A percentile compares a stretch with the other conserved stretches of the same genome.
These are phyloP conservation scores for Siniperca undulata DNA, from an alignment of 2,797 vertebrate species.

Conservation along the genomic window DNA sequence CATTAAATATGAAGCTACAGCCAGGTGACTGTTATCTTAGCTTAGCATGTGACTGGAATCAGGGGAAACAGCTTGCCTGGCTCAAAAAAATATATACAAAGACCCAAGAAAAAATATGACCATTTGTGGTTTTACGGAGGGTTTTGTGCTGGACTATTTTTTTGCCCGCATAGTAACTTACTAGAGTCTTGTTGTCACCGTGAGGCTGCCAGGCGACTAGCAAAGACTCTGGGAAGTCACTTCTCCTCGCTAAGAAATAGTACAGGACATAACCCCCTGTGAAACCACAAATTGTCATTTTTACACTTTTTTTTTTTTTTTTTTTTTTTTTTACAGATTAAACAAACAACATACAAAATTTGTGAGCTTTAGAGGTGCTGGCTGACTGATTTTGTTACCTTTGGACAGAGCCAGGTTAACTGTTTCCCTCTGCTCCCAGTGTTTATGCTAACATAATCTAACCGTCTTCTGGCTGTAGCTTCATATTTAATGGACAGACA, in stretches of 20 bases:
- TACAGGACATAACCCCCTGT: too few relatives aligned
- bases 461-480: background rate
- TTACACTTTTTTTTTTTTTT: too few relatives aligned
- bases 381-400: background rate
- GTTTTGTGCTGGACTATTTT: too few relatives aligned
- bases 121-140: conserved; percentile 15
- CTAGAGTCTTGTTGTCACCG: too few relatives aligned
- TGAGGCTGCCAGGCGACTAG: too few relatives aligned
- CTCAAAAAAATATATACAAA: conserved; percentile 25
- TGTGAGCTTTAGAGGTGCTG: background rate
- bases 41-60: conserved; percentile 3
- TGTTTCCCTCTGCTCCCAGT: background rate
- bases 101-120: conserved; percentile 23
- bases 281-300: too few relatives aligned
- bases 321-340: too few relatives aligned
- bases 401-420: background rate
- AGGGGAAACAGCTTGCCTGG: conserved; percentile 6
- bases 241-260: too few relatives aligned
- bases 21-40: conserved; percentile 1
- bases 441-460: background rate
- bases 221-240: too few relatives aligned
- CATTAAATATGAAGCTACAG: conserved; percentile 13
- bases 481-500: background rate
- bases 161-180: too few relatives aligned
- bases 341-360: too few relatives aligned